Evolutionary conservation across 23 tunicate genomes (phyloP).

Genomic region (Phallusia fumigata): DNA sequence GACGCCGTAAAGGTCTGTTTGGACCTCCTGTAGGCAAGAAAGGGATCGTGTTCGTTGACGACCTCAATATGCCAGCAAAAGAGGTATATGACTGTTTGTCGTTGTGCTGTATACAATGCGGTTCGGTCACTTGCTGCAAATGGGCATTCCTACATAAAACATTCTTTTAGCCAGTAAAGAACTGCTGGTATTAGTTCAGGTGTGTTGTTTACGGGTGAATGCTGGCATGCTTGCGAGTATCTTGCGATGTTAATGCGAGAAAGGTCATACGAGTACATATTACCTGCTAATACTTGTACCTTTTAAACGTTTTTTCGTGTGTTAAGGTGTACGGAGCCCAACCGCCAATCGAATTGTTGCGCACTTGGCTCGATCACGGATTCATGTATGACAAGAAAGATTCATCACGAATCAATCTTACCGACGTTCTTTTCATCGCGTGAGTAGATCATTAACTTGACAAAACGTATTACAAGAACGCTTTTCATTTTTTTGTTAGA

Average conservation of each 20-base stretch:
- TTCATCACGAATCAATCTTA: constrained; percentile 70
- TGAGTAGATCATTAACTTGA: constrained; percentile 19
- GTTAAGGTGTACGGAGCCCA: constrained; percentile 83
- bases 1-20: constrained; percentile 90
- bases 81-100: constrained; percentile 44
- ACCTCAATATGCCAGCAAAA: constrained; percentile 94
- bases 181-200: too few relatives aligned
- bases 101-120: neutral
- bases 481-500: too few relatives aligned
- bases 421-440: constrained; percentile 83
- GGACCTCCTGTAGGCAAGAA: constrained; percentile 97
- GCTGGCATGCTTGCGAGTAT: too few relatives aligned
- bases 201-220: too few relatives aligned
- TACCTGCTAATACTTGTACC: too few relatives aligned
- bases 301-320: neutral
- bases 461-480: too few relatives aligned
- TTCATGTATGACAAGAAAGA: constrained; percentile 98
- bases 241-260: too few relatives aligned
- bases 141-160: too few relatives aligned
- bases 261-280: too few relatives aligned
- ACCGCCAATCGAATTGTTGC: constrained; percentile 88
- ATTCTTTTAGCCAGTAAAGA: too few relatives aligned
- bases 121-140: too few relatives aligned
- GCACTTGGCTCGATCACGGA: constrained; percentile 94
- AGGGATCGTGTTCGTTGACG: constrained; percentile 91